Evolutionary conservation across 2,113 vertebrate genomes (phyloP).

Genomic region (Campylomormyrus numenius): DNA sequence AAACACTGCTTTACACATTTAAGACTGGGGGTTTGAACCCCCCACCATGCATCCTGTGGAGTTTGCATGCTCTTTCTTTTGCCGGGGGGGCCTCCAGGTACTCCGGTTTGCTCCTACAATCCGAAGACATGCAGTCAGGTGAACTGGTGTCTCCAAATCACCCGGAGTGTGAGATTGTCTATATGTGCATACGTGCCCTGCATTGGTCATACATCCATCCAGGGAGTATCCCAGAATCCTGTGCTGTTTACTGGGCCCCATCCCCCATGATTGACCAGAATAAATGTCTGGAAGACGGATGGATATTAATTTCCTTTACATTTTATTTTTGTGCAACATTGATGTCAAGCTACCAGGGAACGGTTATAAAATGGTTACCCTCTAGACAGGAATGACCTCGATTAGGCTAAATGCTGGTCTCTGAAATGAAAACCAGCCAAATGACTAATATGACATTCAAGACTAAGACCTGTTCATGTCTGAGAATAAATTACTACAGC

Average conservation of each 20-base stretch:
- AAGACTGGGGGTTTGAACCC: not conserved
- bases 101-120: not conserved
- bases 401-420: not conserved
- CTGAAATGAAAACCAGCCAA: not conserved
- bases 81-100: not conserved
- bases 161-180: not conserved
- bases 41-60: not conserved
- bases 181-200: not conserved
- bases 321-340: not conserved
- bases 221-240: not conserved
- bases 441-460: not conserved
- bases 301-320: constrained; percentile 1
- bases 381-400: constrained; percentile 4
- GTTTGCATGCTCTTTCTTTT: not conserved
- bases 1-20: not conserved
- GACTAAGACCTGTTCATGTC: not conserved
- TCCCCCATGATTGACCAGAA: not conserved
- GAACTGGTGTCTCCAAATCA: not conserved
- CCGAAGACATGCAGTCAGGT: not conserved
- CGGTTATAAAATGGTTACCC: not conserved
- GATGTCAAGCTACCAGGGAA: not conserved
- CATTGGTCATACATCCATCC: not conserved
- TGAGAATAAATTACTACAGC: not conserved
- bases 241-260: not conserved
- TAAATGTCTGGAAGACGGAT: not conserved